Evolutionary conservation across 2,113 vertebrate genomes (phyloP).

Genomic region (Hemiscyllium ocellatum): DNA sequence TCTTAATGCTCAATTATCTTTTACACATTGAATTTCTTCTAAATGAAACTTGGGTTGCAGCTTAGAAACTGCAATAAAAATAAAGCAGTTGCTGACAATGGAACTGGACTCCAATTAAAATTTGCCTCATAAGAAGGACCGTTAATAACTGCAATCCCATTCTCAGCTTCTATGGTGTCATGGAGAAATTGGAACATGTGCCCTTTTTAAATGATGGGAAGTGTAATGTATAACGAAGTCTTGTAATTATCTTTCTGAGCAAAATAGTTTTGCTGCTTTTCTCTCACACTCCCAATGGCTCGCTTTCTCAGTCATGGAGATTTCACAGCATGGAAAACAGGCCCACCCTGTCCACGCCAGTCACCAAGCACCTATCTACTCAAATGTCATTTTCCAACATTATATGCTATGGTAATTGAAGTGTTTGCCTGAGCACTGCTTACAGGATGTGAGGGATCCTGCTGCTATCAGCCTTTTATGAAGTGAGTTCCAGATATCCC

Average conservation of each 20-base stretch:
- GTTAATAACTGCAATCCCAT: neutral
- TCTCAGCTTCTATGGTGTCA: neutral
- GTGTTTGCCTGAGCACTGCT: too few relatives aligned
- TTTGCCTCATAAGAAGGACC: too few relatives aligned
- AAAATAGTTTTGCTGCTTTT: neutral
- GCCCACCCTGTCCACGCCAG: too few relatives aligned
- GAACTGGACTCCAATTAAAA: neutral
- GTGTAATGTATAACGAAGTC: neutral
- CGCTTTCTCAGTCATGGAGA: neutral
- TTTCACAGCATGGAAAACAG: too few relatives aligned
- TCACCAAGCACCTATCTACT: too few relatives aligned
- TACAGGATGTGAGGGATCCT: too few relatives aligned
- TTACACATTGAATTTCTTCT: neutral
- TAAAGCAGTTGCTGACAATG: neutral
- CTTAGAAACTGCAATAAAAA: neutral
- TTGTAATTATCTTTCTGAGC: neutral
- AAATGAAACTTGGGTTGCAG: neutral
- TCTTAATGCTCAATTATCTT: neutral
- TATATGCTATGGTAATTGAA: too few relatives aligned
- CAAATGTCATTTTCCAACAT: too few relatives aligned
- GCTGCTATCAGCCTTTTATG: too few relatives aligned
- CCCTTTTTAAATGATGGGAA: neutral
- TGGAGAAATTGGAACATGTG: neutral
- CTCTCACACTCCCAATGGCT: neutral
- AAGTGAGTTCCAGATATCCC: too few relatives aligned